Evolutionary conservation across 2,888 invertebrate species (phyloP).

Genomic region (Sipha maydis): DNA sequence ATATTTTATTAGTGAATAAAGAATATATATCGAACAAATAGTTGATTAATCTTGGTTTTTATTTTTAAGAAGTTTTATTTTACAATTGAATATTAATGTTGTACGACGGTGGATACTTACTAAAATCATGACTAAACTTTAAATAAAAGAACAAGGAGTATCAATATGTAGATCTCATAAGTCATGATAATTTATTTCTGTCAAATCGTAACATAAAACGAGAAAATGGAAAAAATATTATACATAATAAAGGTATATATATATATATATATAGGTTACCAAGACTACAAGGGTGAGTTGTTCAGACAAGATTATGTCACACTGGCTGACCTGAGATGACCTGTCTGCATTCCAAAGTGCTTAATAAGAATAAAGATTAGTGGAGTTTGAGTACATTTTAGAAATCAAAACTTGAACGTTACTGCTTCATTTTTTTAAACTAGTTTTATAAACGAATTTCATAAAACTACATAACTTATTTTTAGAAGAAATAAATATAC

Average conservation of each 20-base stretch:
- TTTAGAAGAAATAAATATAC: not conserved
- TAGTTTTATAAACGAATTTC: not conserved
- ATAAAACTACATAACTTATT: not conserved
- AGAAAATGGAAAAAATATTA: not conserved
- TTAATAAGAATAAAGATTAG: constrained; percentile 39
- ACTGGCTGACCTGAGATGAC: constrained; percentile 55
- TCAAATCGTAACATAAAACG: not conserved
- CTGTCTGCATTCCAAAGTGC: constrained; percentile 56
- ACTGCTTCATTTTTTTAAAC: not conserved
- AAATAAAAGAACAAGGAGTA: not conserved
- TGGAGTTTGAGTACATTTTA: not conserved
- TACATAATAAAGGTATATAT: constrained; percentile 13
- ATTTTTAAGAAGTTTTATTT: constrained; percentile 20
- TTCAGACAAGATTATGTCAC: constrained; percentile 57
- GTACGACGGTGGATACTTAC: not conserved
- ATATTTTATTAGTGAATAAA: no score
- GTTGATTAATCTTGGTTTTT: constrained; percentile 21
- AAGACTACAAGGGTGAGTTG: constrained; percentile 39
- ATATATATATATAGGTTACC: no score
- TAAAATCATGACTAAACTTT: not conserved
- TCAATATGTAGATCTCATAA: not conserved
- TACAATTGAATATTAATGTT: constrained; percentile 25
- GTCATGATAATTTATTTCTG: not conserved
- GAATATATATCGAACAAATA: not conserved
- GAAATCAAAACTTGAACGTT: not conserved